Evolutionary conservation across 2,888 invertebrate species (phyloP), one percentile per base, ranked within the genome.

Genomic region (Oligia latruncula): DNA sequence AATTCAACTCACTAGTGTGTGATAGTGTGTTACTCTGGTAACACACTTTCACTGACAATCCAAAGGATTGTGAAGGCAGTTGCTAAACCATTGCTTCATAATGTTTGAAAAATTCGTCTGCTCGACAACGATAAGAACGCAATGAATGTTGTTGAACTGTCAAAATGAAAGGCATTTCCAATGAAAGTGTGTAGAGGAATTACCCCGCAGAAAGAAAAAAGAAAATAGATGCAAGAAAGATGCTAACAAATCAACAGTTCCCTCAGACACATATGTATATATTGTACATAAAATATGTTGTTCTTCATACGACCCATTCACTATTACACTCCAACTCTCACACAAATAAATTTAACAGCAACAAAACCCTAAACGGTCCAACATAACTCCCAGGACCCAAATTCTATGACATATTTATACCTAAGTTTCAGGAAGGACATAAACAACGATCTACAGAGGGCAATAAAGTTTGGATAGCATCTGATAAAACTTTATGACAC

Each of bases 401-500:
- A 75, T 80, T 74, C 78, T 80, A 81, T 80, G 82, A 81, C 70
- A 88, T 82, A 74, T 86, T 88, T 83, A 75, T 85, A 52, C 73
- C 74, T 83, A 83, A 83, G 20, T 80, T 87, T 81, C 66, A 74
- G 66, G 52, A 67, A 81, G 77, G 78, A 80, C 66, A 86, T 88
- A 90, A 90, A 90, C 64, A 76, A 35, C 73, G 79, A 72, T 77
- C 84, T 71, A 62, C 71, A 62, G 77, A 78, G 77, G 68, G 71
- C 78, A 87, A 87, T 89, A 89, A 90, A 90, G 49, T 87, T 86
- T 13, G 75, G 77, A 89, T 73, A 88, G 77, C 83, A 86, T 84
- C 86, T 90, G 86, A 90, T 89, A 89, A 89, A 90, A 90, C 77
- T 89, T 90, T 90, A 90, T 86, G 90, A 87, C 80, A 81, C 70